Evolutionary conservation across 23 tunicate genomes (phyloP), one percentile per base, ranked within the genome.

Genomic region (Corella eumyota): DNA sequence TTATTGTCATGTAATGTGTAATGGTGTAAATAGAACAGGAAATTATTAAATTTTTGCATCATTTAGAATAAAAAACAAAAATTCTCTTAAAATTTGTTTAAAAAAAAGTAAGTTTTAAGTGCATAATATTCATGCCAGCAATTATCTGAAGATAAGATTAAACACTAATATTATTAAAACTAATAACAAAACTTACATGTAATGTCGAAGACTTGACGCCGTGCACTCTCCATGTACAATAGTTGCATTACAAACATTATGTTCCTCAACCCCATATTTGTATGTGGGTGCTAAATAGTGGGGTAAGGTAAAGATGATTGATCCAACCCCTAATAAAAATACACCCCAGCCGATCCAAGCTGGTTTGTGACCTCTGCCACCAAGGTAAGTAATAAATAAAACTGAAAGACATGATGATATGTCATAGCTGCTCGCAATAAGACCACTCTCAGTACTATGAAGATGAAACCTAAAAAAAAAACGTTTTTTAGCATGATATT

Each of bases 291-390:
- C 95, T 25, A 76, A n/a, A 56, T 63, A 85, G 59, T 85, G 95
- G 20, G 95, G 95, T 25, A 76, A 36, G 35, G 73, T 40, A 50
- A 85, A 85, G 11, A 85, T 52, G 34, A 85, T 32, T 26, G 83
- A 61, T 3, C 84, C 95, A 9, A 76, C 4, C 11, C 95, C 95
- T 70, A 85, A 69, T 4, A 85, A 28, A 58, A 85, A 64, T n/a
- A 76, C 57, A 3, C 95, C 95, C 79, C 95, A 70, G 21, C 95
- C 95, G 44, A 76, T 76, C 95, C 95, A 85, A 26, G 27, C n/a
- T 7, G 95, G 95, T 58, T 85, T 85, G 66, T 76, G 84, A 23
- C 95, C 84, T 33, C 37, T 48, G 4, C 84, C 95, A 45, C 95
- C 95, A 49, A 70, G 47, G 60, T 85, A 76, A 7, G 84, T 85